Evolutionary conservation across 2,113 vertebrate species (phyloP), one percentile per base, ranked within the genome.

Genomic region (Apteryx mantelli): DNA sequence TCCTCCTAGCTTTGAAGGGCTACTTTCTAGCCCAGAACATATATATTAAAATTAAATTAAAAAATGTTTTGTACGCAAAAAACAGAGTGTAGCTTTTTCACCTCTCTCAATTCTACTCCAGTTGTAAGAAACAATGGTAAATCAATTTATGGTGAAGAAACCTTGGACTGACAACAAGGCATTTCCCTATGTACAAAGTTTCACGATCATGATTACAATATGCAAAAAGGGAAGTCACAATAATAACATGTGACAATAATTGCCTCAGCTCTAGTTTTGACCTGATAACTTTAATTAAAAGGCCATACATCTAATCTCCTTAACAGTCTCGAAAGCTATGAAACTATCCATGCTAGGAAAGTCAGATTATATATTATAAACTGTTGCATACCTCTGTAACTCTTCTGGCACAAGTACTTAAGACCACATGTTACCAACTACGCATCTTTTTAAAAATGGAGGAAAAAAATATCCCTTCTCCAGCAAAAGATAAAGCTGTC

Each of bases 321-420:
- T 83, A 78, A 52, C n/a, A 63, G 50, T 91, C 82, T 75, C 94
- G 82, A 93, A 88, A 96, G 55, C 38, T 53, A 34, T 75, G 56
- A 86, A 78, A 61, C 20, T 46, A 79, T 50, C 78, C 26, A 32
- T 78, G 65, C 48, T 77, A 48, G 65, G 18, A 89, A 81, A 94
- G 20, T 77, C 44, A 94, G 65, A 24, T 58, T 71, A 66, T 8
- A 60, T 58, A 58, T 34, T 58, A 34, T 24, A 82, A 69, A 36
- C 13, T 85, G 53, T 52, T 34, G 6, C 42, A 32, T 55, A 75
- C 5, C 73, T 66, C 26, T 5, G 4, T 46, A 74, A 80, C 40
- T 69, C 26, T 36, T 48, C 24, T 71, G 28, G 68, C 42, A 84
- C 74, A 93, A 58, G 13, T 56, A 15, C 73, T 85, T 77, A 68